Percentiles rank a stretch among this genome's conserved stretches.
phyloP scores from a whole-genome alignment of 2,888 invertebrate species.

The Aphodius sticticus region DNA sequence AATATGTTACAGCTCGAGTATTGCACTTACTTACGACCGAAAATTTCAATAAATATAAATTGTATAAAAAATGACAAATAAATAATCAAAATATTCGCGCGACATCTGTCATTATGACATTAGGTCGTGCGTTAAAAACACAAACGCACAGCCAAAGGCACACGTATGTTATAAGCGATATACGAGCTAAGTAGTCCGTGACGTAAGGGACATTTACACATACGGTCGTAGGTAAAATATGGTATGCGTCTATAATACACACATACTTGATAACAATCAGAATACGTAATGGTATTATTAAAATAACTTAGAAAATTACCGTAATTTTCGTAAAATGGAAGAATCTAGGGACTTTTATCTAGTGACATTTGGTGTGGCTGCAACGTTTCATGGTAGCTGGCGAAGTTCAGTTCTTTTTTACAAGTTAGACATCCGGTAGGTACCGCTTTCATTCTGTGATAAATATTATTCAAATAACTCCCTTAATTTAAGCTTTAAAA shows the following conservation, averaged over 20 bases:
- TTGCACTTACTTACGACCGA: no score
- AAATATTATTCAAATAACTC: constrained; percentile 7
- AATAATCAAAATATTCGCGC: no score
- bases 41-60: no score
- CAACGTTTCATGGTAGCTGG: background rate
- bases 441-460: constrained; percentile 33
- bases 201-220: no score
- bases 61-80: no score
- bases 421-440: constrained; percentile 44
- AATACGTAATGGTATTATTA: background rate
- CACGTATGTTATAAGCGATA: no score
- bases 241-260: background rate
- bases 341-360: background rate
- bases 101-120: no score
- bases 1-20: no score
- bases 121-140: no score
- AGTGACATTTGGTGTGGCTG: background rate
- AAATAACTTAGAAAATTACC: background rate
- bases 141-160: no score
- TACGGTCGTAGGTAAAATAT: no score
- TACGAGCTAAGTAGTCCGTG: no score
- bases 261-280: background rate
- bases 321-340: background rate
- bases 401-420: constrained; percentile 39
- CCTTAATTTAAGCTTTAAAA: constrained; percentile 6